phyloP scores from a whole-genome alignment of 2,888 invertebrate genomes.

The Drosophila emarginata region DNA sequence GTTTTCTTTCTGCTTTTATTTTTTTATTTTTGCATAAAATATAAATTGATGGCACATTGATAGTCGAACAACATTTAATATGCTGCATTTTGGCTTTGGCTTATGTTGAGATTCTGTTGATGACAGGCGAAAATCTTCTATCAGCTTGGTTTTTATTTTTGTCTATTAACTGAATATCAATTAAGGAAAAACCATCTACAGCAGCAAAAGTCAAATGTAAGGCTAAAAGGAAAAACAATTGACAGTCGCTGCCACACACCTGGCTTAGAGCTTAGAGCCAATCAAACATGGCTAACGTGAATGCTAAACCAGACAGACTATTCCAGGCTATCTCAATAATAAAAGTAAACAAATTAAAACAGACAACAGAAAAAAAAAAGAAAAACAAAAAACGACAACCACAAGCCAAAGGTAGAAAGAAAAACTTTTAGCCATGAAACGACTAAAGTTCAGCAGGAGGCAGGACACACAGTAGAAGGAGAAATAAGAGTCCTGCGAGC shows the following conservation, averaged over 20 bases:
- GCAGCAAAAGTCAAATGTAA: conserved; percentile 58
- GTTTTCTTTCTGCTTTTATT: not conserved
- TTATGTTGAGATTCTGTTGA: conserved; percentile 8
- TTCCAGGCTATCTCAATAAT: conserved; percentile 66
- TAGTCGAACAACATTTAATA: conserved; percentile 32
- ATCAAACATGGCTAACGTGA: conserved; percentile 55
- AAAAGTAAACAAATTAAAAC: conserved; percentile 78
- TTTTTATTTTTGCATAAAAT: not conserved
- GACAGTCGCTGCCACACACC: conserved; percentile 45
- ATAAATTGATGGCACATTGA: conserved; percentile 37
- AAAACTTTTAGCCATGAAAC: conserved; percentile 67
- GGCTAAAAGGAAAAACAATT: conserved; percentile 46
- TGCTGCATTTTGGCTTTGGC: not conserved
- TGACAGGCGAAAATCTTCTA: conserved; percentile 67
- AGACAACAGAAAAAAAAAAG: conserved; percentile 60
- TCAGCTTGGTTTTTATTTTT: conserved; percentile 35
- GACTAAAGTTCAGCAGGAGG: conserved; percentile 56
- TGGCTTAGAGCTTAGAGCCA: conserved; percentile 60
- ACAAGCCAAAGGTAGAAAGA: conserved; percentile 39
- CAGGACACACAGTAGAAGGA: not conserved
- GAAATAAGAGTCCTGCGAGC: not conserved
- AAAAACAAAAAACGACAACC: conserved; percentile 59
- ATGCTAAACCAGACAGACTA: conserved; percentile 8
- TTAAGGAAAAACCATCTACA: conserved; percentile 49
- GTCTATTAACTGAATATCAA: conserved; percentile 59